Conservation (phyloP, 2,113 vertebrate species). For the Anguilla japonica region DNA sequence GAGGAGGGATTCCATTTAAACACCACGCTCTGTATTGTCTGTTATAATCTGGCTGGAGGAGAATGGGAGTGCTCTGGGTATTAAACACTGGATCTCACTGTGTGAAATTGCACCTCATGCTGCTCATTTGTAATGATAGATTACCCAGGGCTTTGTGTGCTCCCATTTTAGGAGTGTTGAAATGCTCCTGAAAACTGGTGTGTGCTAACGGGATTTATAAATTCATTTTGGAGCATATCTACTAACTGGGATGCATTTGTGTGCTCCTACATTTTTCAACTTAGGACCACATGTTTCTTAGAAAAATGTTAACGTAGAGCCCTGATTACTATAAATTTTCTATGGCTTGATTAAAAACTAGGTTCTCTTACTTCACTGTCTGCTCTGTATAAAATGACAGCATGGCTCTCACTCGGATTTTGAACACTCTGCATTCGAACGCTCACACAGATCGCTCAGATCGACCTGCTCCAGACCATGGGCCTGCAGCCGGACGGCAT, state of each 20-base stretch:
- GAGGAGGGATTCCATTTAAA: too few relatives aligned
- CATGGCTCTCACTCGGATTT: neutral
- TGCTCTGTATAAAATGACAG: neutral
- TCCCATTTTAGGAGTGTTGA: too few relatives aligned
- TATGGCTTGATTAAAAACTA: neutral
- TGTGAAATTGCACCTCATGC: neutral
- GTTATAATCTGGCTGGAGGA: neutral
- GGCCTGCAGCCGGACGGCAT: constrained; percentile 89
- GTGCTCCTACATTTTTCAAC: too few relatives aligned
- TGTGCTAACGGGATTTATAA: too few relatives aligned
- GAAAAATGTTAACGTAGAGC: too few relatives aligned
- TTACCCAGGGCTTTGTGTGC: too few relatives aligned
- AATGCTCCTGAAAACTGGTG: too few relatives aligned
- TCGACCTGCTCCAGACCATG: constrained; percentile 82
- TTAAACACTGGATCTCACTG: neutral
- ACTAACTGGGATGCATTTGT: too few relatives aligned
- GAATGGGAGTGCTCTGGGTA: neutral
- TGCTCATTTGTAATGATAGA: neutral
- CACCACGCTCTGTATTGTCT: too few relatives aligned
- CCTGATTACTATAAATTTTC: neutral
- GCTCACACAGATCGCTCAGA: constrained; percentile 81
- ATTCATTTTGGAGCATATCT: too few relatives aligned
- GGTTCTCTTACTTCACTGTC: neutral
- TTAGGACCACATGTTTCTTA: too few relatives aligned
- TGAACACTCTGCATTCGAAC: too few relatives aligned